Evolutionary conservation across 2,888 invertebrate species (phyloP), one percentile per base, ranked within the genome.

Genomic region (Pyrrhia umbra): DNA sequence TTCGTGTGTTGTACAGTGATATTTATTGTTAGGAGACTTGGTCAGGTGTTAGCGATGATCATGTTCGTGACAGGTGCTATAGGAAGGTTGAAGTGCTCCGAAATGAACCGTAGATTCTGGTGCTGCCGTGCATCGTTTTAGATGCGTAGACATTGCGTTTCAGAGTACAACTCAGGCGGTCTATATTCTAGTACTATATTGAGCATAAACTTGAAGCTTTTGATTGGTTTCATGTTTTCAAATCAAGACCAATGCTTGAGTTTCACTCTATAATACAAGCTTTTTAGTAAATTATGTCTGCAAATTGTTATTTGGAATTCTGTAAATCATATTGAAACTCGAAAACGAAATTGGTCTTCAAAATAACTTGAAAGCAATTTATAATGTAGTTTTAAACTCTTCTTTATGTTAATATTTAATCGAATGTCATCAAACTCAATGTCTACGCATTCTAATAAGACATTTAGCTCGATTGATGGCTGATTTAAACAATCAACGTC

Each of bases 1-100:
- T 46, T 89, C 92, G 1, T 95, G 95, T 83, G 82, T 85, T 67
- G 82, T 95, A 75, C 95, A 95, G 92, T 95, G 95, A 95, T 90
- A 88, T 83, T 81, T 66, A 69, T 71, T 65, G 60, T 47, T 67
- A 70, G 51, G 45, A 50, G 47, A 57, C 51, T 57, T 51, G 49
- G 10, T 47, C 30, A 16, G 58, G 49, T 37, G 42, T 23, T 46
- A 73, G 47, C 34, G 30, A 27, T 43, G 9, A 58, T 51, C 21
- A 45, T 43, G 25, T 20, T 40, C 21, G 47, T 49, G 43, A 49
- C 55, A 57, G 76, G 76, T 79, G 77, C 77, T 77, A 79, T 54
- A 46, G 9, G 46, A 63, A 45, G 51, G 25, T 62, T n/a, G 27
- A n/a, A 61, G 51, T 61, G 63, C 59, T 62, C 63, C 43, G 37